Evolutionary conservation across 2,113 vertebrate genomes (phyloP).

Genomic region (Sciurus niger): DNA sequence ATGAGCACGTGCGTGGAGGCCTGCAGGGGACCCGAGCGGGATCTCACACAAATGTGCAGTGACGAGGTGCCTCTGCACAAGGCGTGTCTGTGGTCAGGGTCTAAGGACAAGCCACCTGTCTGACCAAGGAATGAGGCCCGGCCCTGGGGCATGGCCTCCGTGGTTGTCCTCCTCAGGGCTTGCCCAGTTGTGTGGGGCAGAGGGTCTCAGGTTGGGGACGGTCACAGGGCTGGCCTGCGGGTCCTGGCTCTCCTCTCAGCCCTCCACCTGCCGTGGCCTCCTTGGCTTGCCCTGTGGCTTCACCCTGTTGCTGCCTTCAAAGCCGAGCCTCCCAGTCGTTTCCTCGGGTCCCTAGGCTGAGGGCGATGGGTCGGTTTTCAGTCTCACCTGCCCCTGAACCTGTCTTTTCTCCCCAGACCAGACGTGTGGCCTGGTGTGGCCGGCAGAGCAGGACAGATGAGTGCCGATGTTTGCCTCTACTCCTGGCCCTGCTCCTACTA

Average conservation of each 20-base stretch:
- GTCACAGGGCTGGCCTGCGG: background rate
- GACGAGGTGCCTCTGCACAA: too few species aligned
- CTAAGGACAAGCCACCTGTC: background rate
- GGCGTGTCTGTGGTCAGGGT: background rate
- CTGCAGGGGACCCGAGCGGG: background rate
- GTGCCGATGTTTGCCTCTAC: slow-evolving; percentile 90
- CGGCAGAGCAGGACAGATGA: slow-evolving; percentile 88
- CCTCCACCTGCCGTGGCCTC: too few species aligned
- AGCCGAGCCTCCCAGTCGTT: background rate
- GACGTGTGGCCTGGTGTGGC: background rate
- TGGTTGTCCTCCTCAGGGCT: background rate
- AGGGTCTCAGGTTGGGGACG: background rate
- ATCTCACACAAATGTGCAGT: too few species aligned
- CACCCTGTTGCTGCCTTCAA: background rate
- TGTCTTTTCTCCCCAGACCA: slow-evolving; percentile 6
- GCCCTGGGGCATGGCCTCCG: background rate
- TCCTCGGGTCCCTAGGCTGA: background rate
- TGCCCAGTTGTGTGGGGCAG: background rate
- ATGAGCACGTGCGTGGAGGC: background rate
- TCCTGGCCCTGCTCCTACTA: slow-evolving; percentile 97
- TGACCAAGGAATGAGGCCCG: background rate
- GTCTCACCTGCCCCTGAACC: slow-evolving; percentile 11
- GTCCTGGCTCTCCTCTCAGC: background rate
- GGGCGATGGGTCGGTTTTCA: too few species aligned
- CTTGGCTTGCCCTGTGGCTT: too few species aligned